A percentile compares a stretch with the other conserved stretches of the same genome.
phyloP scores from a whole-genome alignment of 2,113 vertebrate genomes.

The Theristicus caerulescens region DNA sequence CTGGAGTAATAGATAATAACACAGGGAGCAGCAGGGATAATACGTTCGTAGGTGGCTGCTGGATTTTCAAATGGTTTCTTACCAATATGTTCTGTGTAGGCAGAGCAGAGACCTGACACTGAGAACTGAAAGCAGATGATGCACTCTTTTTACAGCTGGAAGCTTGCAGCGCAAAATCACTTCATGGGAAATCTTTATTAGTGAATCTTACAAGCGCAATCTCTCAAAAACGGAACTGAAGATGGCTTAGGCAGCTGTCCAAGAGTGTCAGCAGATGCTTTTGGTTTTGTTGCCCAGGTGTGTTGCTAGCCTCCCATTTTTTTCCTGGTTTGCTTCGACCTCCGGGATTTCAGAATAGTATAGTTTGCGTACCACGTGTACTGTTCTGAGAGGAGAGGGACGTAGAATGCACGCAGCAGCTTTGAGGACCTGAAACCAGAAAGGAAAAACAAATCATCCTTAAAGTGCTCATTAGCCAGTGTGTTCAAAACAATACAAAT shows the following conservation, averaged over 20 bases:
- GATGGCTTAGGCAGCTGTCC: background rate
- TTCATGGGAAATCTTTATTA: slow-evolving; percentile 18
- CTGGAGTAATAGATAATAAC: background rate
- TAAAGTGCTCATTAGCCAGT: background rate
- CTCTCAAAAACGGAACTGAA: background rate
- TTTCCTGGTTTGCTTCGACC: slow-evolving; percentile 72
- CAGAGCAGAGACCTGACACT: slow-evolving; percentile 23
- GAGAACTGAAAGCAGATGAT: background rate
- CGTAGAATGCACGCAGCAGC: slow-evolving; percentile 83
- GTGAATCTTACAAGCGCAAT: background rate
- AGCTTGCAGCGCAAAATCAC: background rate
- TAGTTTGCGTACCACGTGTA: slow-evolving; percentile 81
- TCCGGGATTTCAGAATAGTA: slow-evolving; percentile 82
- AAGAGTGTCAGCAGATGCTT: background rate
- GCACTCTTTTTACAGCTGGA: background rate
- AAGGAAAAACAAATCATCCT: background rate
- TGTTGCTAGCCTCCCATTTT: slow-evolving; percentile 67
- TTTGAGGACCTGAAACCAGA: slow-evolving; percentile 78
- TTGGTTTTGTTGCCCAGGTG: background rate
- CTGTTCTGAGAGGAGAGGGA: slow-evolving; percentile 82
- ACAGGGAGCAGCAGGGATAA: background rate
- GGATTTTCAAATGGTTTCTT: background rate
- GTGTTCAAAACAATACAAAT: background rate
- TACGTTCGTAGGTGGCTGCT: background rate
- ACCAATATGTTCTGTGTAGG: background rate